Conservation (phyloP, 2,888 invertebrate species). For the Phengaris alcon region DNA sequence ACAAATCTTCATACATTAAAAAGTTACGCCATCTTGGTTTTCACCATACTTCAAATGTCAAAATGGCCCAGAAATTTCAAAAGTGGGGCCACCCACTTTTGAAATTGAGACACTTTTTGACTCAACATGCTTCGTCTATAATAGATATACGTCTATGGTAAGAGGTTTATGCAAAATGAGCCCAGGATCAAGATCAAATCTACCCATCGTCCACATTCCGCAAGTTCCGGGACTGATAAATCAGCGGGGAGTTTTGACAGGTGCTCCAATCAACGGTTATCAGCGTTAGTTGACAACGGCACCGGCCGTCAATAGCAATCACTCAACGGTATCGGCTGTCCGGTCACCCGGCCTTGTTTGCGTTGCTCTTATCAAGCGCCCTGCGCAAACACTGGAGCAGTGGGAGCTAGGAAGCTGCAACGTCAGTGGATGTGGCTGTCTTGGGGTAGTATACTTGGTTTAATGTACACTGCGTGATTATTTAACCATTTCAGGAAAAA, state of each 20-base stretch:
- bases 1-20: no score
- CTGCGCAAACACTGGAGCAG: constrained; percentile 65
- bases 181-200: background rate
- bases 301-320: constrained; percentile 56
- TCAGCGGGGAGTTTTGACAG: constrained; percentile 31
- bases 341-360: constrained; percentile 66
- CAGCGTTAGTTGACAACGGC: constrained; percentile 45
- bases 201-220: background rate
- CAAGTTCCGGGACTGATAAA: background rate
- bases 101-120: no score
- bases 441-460: background rate
- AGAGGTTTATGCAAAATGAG: no score
- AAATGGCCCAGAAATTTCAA: no score
- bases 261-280: constrained; percentile 33
- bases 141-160: no score
- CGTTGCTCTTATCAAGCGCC: constrained; percentile 69
- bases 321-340: constrained; percentile 60
- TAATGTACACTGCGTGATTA: no score
- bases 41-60: no score
- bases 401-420: constrained; percentile 37
- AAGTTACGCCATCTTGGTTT: no score
- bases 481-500: no score
- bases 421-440: background rate
- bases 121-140: no score
- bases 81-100: no score